Evolutionary conservation across 2,113 vertebrate species (phyloP).

Genomic region (Beaufortia kweichowensis): DNA sequence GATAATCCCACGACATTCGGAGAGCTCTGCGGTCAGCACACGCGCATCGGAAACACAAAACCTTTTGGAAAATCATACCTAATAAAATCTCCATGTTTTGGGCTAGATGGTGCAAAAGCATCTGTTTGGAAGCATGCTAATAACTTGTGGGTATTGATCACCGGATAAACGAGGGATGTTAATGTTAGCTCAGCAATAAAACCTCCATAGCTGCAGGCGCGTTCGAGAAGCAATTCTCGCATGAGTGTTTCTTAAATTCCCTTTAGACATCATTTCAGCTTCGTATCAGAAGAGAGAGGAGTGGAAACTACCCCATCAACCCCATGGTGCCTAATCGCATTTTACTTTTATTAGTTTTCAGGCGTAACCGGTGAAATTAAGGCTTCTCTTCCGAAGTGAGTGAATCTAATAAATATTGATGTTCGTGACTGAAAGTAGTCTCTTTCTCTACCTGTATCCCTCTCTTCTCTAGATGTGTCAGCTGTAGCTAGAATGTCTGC

Average conservation of each 20-base stretch:
- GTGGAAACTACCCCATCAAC: slow-evolving; percentile 52
- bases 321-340: slow-evolving; percentile 68
- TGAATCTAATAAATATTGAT: slow-evolving; percentile 80
- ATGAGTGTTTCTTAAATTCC: neutral
- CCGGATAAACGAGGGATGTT: neutral
- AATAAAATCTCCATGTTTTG: neutral
- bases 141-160: slow-evolving; percentile 11
- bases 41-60: neutral
- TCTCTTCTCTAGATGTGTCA: slow-evolving; percentile 36
- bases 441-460: slow-evolving; percentile 39
- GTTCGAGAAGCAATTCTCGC: neutral
- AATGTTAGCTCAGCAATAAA: neutral
- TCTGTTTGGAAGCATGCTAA: neutral
- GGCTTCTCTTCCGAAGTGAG: slow-evolving; percentile 65
- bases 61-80: neutral
- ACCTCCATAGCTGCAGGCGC: neutral
- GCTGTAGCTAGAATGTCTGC: slow-evolving; percentile 8
- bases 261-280: slow-evolving; percentile 17
- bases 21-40: neutral
- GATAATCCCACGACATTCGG: neutral
- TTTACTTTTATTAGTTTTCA: slow-evolving; percentile 71
- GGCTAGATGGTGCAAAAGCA: neutral
- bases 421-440: slow-evolving; percentile 54
- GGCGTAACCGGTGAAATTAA: slow-evolving; percentile 60
- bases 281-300: slow-evolving; percentile 60